Evolutionary conservation across 1,140 invertebrate species (phyloP).

Genomic region (Formica exsecta): DNA sequence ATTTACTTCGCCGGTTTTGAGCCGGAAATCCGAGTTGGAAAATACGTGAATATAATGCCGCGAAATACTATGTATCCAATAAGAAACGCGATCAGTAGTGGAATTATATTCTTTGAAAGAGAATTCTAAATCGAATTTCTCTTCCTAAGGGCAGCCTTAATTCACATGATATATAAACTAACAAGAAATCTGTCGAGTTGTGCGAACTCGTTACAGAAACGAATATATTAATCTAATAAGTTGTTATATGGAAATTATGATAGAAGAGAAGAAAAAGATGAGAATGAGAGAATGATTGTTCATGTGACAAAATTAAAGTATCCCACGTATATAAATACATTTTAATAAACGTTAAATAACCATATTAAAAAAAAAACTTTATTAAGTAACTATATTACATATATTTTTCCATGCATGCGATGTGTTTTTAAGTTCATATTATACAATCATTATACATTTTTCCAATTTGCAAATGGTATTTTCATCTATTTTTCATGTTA

Average conservation of each 20-base stretch:
- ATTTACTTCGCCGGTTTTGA: slow-evolving; percentile 47
- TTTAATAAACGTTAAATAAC: neutral
- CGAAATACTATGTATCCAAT: neutral
- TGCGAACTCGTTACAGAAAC: neutral
- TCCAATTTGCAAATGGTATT: neutral
- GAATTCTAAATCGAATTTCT: neutral
- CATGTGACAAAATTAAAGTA: neutral
- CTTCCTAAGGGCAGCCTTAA: neutral
- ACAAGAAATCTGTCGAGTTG: neutral
- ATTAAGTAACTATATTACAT: too few relatives aligned
- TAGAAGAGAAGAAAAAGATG: neutral
- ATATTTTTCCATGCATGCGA: neutral
- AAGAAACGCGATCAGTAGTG: neutral
- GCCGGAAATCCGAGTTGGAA: slow-evolving; percentile 38
- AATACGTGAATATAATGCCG: slow-evolving; percentile 15
- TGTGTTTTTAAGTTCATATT: slow-evolving; percentile 2
- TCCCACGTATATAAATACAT: neutral
- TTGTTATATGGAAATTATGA: neutral
- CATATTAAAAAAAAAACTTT: too few relatives aligned
- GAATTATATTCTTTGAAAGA: too few relatives aligned
- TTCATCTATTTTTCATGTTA: neutral
- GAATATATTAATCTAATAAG: neutral
- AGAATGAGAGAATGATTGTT: neutral
- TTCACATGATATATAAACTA: neutral
- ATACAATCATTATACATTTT: neutral